Base-by-base conservation (phyloP, 1,140 invertebrate species). In the Euura saliciscinereae region DNA sequence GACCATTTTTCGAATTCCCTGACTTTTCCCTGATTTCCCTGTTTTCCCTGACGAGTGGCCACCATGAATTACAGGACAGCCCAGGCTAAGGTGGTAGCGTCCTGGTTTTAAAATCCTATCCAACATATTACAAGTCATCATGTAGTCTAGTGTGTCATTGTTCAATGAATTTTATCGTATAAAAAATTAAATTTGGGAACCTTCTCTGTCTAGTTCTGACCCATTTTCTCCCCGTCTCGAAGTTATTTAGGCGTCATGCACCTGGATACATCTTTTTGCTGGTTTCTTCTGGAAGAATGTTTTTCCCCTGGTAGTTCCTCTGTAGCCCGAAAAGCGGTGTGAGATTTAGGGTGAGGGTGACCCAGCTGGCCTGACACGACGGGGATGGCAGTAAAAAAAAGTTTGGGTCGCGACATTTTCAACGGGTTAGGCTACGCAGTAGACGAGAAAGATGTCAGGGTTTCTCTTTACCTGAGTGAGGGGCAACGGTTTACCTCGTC, bases 391-490 rank as follows among this genome's bases (percentile, higher is more conserved):
- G 51, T 59, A 59, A 59, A 59, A 59, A 59, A n/a, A 59, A 59
- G 51, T 59, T 59, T 59, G 51, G 51, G 51, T 59, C 51, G 51
- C 5, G 51, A 59, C 51, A 59, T 59, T 59, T 59, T 59, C 8
- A 59, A 59, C 51, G 51, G 51, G 51, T 59, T 59, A 59, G 8
- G 51, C 10, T n/a, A 11, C 6, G 51, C 10, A n/a, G 51, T 28
- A 1, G 13, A 59, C 51, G 13, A n/a, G 51, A 59, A 59, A n/a
- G 51, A 59, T 3, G 51, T 6, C 51, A n/a, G 13, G 51, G 10
- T 59, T n/a, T n/a, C 51, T 59, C 51, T 59, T 59, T 6, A 59
- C 51, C 51, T 59, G 51, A 59, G 51, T 11, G 46, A 11, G 6
- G 46, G 51, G 6, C 51, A n/a, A n/a, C 51, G 51, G 28, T 59